Evolutionary conservation across 2,113 vertebrate species (phyloP).

Genomic region (Petrocephalus microphthalmus): DNA sequence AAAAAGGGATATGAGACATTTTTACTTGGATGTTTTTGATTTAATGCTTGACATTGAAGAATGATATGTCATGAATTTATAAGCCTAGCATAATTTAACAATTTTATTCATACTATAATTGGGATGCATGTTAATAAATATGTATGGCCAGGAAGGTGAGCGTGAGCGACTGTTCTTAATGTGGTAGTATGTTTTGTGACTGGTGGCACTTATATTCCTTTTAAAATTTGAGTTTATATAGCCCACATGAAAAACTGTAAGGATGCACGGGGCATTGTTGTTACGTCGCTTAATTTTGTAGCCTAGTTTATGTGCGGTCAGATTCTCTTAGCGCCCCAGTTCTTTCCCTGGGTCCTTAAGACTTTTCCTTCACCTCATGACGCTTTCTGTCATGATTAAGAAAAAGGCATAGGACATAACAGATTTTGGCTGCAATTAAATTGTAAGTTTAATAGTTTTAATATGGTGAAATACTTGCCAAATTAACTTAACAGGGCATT

Average conservation of each 20-base stretch:
- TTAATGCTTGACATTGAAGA: not conserved
- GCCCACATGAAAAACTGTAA: not conserved
- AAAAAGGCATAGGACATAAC: not conserved
- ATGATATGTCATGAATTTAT: not conserved
- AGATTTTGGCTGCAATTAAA: too few species aligned
- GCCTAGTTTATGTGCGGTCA: too few species aligned
- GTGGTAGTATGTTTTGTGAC: not conserved
- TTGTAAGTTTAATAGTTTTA: not conserved
- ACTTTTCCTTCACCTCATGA: not conserved
- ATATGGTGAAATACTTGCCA: not conserved
- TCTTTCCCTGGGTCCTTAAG: not conserved
- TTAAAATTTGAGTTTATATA: not conserved
- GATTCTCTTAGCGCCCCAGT: not conserved
- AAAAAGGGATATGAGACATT: not conserved
- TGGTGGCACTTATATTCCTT: not conserved
- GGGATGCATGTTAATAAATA: not conserved
- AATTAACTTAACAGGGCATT: not conserved
- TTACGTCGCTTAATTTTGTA: too few species aligned
- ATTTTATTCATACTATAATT: not conserved
- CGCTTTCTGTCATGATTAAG: not conserved
- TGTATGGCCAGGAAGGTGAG: not conserved
- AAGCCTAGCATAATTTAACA: not conserved
- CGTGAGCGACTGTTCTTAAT: not conserved
- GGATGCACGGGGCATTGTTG: not conserved
- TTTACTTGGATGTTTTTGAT: not conserved